Evolutionary conservation across 2,113 vertebrate species (phyloP).

Genomic region (Pseudois nayaur): DNA sequence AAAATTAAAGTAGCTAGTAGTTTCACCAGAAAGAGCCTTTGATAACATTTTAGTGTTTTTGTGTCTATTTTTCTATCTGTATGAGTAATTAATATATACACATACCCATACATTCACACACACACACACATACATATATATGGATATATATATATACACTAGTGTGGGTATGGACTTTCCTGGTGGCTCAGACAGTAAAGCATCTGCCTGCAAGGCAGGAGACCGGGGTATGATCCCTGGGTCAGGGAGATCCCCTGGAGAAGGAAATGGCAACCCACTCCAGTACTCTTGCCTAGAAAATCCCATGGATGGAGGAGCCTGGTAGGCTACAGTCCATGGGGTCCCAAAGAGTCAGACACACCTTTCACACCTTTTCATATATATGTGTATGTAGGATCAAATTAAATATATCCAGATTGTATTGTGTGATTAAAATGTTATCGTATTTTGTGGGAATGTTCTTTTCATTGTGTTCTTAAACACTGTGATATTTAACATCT

Average conservation of each 20-base stretch:
- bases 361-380: not conserved
- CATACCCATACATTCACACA: not conserved
- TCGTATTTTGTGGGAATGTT: not conserved
- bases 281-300: not conserved
- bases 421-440: not conserved
- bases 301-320: not conserved
- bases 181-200: not conserved
- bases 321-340: not conserved
- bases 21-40: not conserved
- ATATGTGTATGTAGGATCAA: not conserved
- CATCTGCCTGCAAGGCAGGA: not conserved
- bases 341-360: not conserved
- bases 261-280: not conserved
- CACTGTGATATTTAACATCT: not conserved
- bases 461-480: not conserved
- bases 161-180: not conserved
- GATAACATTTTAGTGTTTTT: not conserved
- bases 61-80: not conserved
- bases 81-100: not conserved
- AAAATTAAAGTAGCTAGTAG: not conserved
- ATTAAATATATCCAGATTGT: not conserved
- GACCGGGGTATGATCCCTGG: not conserved
- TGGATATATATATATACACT: not conserved
- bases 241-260: not conserved
- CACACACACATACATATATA: not conserved